These are phyloP conservation scores for Carterocephalus palaemon DNA, from an alignment of 2,888 invertebrate species.

Conservation along the genomic window DNA sequence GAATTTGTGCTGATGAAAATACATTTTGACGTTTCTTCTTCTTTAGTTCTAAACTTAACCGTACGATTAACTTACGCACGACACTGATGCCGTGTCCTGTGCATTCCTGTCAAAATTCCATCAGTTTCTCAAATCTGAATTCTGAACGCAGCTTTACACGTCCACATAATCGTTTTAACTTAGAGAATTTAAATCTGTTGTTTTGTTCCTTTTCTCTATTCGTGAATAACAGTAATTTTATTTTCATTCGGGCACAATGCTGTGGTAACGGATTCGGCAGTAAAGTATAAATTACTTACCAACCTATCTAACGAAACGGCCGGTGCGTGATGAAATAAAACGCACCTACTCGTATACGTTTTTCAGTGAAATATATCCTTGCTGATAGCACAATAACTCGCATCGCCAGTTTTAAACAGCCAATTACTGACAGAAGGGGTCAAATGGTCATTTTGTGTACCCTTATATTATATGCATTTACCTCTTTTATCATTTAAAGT, in stretches of 20 bases:
- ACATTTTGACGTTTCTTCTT: too few species aligned
- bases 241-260: slow-evolving; percentile 46
- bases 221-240: slow-evolving; percentile 52
- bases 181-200: slow-evolving; percentile 38
- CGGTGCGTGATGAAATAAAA: slow-evolving; percentile 20
- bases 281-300: slow-evolving; percentile 37
- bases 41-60: too few species aligned
- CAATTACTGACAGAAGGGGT: slow-evolving; percentile 22
- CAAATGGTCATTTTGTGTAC: too few species aligned
- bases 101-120: too few species aligned
- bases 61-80: too few species aligned
- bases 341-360: slow-evolving; percentile 19
- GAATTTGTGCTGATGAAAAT: too few species aligned
- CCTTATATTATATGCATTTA: too few species aligned
- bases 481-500: too few species aligned
- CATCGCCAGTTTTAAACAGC: slow-evolving; percentile 27
- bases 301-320: slow-evolving; percentile 30
- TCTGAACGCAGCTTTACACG: slow-evolving; percentile 30
- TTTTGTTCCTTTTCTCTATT: slow-evolving; percentile 35
- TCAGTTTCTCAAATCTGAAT: too few species aligned
- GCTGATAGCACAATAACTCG: slow-evolving; percentile 24
- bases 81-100: too few species aligned
- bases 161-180: slow-evolving; percentile 37
- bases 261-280: slow-evolving; percentile 37
- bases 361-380: slow-evolving; percentile 26